Evolutionary conservation across 1,140 invertebrate genomes (phyloP), one percentile per base, ranked within the genome.

Genomic region (Trachymyrmex cornetzi): DNA sequence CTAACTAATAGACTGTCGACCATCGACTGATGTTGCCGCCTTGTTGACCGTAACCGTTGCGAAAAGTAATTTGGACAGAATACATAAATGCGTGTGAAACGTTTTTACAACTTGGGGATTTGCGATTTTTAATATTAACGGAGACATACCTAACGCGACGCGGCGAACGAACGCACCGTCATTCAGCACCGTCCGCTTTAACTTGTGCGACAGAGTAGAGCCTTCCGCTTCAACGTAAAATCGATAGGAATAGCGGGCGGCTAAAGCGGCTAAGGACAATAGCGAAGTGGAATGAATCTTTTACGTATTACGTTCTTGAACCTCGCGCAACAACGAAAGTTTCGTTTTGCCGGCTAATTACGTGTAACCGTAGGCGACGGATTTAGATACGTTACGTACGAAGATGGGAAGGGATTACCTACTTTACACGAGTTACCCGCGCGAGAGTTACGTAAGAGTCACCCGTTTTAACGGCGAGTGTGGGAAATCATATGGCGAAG

Each of bases 211-310:
- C 69, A 48, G 34, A 38, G 34, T 44, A 50, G 80, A 81, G 66
- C 38, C 66, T 74, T 50, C 80, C 55, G 57, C 69, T 84, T 84
- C 19, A 84, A 75, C 69, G 64, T 84, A 57, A 84, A 84, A 84
- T 84, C 80, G 55, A 84, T 84, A 82, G 53, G 24, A 61, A 82
- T 59, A 50, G 27, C 57, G 30, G 38, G 24, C 80, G 30, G 44
- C 69, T 84, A 74, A 84, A 27, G 80, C 80, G 50, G 64, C 50
- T 81, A 71, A 81, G 50, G 50, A 81, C 79, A 81, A 81, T 71
- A 81, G 69, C 80, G 19, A 61, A 48, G 55, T 61, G 19, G 69
- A 57, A 74, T 84, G 69, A 84, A 84, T 84, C 80, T 84, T 84
- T 84, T 75, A 84, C 71, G 77, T 63, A 53, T 84, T 50, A 74